A percentile compares a stretch with the other conserved stretches of the same genome.
These are phyloP conservation scores for Carlito syrichta DNA, from an alignment of 2,113 vertebrate genomes.

Conservation along the genomic window DNA sequence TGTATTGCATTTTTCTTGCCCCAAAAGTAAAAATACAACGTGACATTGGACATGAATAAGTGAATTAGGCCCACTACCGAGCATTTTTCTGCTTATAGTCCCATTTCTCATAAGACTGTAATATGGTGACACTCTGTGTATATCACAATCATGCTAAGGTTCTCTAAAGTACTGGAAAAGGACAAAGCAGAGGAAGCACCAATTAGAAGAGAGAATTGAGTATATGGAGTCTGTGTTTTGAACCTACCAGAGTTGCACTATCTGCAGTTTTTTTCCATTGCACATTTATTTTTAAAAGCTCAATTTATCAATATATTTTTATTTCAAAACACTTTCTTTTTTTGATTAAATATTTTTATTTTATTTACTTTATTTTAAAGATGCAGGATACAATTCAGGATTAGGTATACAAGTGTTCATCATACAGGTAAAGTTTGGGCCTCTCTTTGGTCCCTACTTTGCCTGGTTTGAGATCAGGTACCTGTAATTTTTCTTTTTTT, in stretches of 20 bases:
- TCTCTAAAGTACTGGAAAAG: not conserved
- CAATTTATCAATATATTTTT: no score
- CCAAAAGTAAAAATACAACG: not conserved
- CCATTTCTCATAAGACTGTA: not conserved
- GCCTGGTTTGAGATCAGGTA: no score
- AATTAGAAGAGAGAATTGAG: not conserved
- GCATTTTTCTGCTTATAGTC: not conserved
- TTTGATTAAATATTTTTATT: no score
- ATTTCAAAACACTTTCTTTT: no score
- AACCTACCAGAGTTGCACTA: not conserved
- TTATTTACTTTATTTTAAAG: no score
- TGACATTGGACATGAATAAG: not conserved
- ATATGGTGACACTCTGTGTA: not conserved
- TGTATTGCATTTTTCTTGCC: constrained; percentile 24
- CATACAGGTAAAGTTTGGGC: no score
- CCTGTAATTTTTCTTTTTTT: not conserved
- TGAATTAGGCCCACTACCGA: not conserved
- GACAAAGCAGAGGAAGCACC: not conserved
- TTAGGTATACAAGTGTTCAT: no score
- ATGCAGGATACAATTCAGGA: no score
- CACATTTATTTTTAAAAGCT: no score
- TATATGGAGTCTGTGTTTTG: not conserved
- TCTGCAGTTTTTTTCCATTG: no score
- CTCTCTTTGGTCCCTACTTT: no score
- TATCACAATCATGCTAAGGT: not conserved